Conservation (phyloP, 1,140 invertebrate species). For the Helicorthomorpha holstii region DNA sequence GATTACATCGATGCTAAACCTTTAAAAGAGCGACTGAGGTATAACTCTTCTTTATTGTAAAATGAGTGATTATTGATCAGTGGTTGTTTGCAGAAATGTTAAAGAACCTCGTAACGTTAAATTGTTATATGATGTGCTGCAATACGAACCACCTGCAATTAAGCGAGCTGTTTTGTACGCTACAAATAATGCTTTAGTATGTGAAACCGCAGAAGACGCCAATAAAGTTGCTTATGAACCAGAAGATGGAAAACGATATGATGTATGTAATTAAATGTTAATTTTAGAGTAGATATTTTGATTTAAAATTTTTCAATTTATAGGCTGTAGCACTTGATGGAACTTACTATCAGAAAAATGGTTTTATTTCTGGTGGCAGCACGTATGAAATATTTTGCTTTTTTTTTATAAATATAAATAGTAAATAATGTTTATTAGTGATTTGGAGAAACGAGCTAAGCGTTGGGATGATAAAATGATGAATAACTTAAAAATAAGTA, state of each 20-base stretch:
- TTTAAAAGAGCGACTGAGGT: conserved; percentile 58
- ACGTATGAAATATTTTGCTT: conserved; percentile 20
- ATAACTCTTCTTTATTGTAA: conserved; percentile 2
- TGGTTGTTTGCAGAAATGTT: conserved; percentile 51
- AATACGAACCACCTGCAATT: conserved; percentile 85
- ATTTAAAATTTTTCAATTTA: not conserved
- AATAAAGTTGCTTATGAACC: conserved; percentile 93
- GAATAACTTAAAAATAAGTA: conserved; percentile 65
- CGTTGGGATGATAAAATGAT: conserved; percentile 99
- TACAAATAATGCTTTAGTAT: conserved; percentile 96
- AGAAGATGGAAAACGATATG: conserved; percentile 62
- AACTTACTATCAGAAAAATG: conserved; percentile 97
- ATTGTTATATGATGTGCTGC: conserved; percentile 89
- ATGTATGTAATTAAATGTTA: conserved; percentile 41
- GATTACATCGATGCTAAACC: conserved; percentile 95
- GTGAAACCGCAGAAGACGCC: conserved; percentile 96
- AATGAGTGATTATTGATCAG: not conserved
- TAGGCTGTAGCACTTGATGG: conserved; percentile 88
- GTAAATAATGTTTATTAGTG: conserved; percentile 32
- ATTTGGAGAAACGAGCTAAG: conserved; percentile 91
- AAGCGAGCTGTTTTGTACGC: conserved; percentile 96
- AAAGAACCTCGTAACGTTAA: conserved; percentile 88
- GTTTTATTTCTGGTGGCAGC: conserved; percentile 95
- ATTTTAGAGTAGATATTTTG: not conserved
- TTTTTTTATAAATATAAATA: not conserved